Conservation (phyloP, 2,888 invertebrate species). For the Desoria tigrina region DNA sequence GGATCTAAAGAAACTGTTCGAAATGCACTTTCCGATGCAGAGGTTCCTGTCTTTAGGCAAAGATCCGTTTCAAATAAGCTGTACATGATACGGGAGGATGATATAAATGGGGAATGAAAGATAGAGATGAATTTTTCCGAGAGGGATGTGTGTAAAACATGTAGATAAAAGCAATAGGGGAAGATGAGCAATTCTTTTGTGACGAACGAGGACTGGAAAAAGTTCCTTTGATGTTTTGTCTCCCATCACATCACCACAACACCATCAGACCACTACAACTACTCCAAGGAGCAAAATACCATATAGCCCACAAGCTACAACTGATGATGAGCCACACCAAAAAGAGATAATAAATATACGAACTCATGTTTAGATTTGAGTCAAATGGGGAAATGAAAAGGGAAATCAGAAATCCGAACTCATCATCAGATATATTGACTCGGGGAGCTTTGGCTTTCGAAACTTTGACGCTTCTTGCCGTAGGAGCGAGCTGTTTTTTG, state of each 20-base stretch:
- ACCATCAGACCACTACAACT: neutral
- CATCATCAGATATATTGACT: neutral
- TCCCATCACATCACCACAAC: slow-evolving; percentile 2
- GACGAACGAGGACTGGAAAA: neutral
- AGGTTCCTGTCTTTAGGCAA: too few species aligned
- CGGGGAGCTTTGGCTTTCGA: too few species aligned
- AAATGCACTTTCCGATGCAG: too few species aligned
- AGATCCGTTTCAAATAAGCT: too few species aligned
- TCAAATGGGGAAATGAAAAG: neutral
- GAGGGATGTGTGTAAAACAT: neutral
- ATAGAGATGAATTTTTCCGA: too few species aligned
- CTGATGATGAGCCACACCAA: too few species aligned
- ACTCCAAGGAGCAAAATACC: neutral
- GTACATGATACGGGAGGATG: too few species aligned
- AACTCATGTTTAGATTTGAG: neutral
- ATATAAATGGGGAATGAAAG: too few species aligned
- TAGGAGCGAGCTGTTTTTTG: too few species aligned
- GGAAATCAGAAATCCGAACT: neutral
- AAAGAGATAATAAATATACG: neutral
- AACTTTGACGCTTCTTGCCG: too few species aligned
- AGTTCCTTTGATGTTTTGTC: slow-evolving; percentile 26
- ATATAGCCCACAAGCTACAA: too few species aligned
- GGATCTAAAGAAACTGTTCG: too few species aligned
- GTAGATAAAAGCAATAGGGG: slow-evolving; percentile 8
- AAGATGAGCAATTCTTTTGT: slow-evolving; percentile 28